Evolutionary conservation across 2,797 vertebrate species (phyloP).

Genomic region (Todus mexicanus): DNA sequence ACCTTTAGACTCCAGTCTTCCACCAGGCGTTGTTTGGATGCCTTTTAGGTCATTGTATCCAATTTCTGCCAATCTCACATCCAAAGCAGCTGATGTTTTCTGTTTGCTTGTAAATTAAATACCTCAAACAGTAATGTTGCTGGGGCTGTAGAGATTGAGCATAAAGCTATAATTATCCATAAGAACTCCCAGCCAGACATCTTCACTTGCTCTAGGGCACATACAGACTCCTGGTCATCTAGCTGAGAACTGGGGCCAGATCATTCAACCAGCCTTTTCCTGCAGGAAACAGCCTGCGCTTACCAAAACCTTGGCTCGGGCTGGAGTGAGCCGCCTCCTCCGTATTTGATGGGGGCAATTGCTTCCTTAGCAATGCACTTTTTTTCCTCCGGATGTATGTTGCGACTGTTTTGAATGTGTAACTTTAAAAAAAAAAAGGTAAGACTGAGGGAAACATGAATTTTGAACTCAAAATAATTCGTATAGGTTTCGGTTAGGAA

Average conservation of each 20-base stretch:
- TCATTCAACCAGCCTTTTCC: background rate
- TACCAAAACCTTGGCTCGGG: background rate
- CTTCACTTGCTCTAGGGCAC: background rate
- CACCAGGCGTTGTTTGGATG: background rate
- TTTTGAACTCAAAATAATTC: background rate
- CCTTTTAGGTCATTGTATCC: background rate
- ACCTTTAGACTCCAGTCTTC: background rate
- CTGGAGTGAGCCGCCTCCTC: background rate
- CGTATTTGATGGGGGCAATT: background rate
- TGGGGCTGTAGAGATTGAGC: background rate
- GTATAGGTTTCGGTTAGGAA: background rate
- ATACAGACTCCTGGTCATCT: background rate
- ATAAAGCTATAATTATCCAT: background rate
- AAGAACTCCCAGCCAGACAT: background rate
- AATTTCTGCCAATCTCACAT: background rate
- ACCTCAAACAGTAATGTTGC: background rate
- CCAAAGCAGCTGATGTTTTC: background rate
- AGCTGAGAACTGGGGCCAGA: background rate
- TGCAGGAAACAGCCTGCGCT: background rate
- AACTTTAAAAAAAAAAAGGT: background rate
- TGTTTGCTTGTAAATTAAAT: background rate
- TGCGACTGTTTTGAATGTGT: background rate
- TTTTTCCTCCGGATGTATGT: background rate
- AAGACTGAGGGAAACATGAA: background rate
- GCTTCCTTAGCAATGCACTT: background rate